Evolutionary conservation across 2,888 invertebrate species (phyloP).

Genomic region (Heliothis peltigera): DNA sequence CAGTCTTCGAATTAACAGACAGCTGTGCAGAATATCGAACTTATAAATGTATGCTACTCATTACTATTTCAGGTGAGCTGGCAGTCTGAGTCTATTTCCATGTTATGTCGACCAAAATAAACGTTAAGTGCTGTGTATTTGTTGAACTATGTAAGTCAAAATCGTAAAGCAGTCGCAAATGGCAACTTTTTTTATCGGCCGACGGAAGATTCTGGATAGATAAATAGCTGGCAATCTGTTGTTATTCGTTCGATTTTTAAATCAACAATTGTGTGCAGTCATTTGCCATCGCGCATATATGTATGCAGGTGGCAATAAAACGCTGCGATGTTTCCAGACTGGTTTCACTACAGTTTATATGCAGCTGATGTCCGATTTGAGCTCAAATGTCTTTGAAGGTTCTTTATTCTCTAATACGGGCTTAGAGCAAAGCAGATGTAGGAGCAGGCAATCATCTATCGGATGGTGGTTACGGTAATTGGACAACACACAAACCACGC

Average conservation of each 20-base stretch:
- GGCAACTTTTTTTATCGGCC: conserved; percentile 6
- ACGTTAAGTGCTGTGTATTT: conserved; percentile 25
- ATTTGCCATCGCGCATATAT: neutral
- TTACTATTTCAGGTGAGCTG: conserved; percentile 40
- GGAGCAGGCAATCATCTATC: neutral
- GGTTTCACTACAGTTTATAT: neutral
- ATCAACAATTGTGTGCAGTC: neutral
- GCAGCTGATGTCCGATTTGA: neutral
- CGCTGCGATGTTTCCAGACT: neutral
- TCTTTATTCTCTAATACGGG: no score
- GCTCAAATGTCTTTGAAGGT: neutral
- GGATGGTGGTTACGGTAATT: conserved; percentile 10
- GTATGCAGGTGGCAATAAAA: neutral
- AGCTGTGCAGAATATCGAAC: conserved; percentile 14
- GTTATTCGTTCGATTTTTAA: neutral
- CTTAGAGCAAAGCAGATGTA: neutral
- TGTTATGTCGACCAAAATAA: conserved; percentile 30
- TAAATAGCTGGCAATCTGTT: neutral
- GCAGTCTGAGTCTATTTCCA: conserved; percentile 22
- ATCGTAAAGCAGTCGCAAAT: conserved; percentile 8
- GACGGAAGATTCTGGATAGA: neutral
- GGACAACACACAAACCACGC: conserved; percentile 4
- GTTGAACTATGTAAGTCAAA: conserved; percentile 21
- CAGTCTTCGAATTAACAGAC: conserved; percentile 7
- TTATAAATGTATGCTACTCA: conserved; percentile 12